Percentiles rank a stretch among this genome's conserved stretches.
phyloP scores from a whole-genome alignment of 2,113 vertebrate genomes.

The Tragelaphus buxtoni region DNA sequence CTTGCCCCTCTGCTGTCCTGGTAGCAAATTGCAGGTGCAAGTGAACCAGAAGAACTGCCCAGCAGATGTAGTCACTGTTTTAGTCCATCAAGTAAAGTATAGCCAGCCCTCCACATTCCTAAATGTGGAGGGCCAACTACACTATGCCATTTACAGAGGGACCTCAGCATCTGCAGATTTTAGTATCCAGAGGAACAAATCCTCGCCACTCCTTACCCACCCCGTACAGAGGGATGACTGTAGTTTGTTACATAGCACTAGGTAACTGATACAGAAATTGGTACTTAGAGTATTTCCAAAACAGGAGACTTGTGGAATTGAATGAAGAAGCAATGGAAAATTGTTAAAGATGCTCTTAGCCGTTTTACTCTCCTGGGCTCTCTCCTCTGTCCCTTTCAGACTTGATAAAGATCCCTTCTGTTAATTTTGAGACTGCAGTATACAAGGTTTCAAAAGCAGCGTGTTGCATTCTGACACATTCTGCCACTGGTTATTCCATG shows the following conservation, averaged over 20 bases:
- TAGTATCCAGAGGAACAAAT: not conserved
- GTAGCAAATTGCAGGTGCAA: not conserved
- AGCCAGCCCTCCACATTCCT: not conserved
- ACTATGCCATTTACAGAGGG: not conserved
- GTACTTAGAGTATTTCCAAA: not conserved
- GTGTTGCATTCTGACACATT: not conserved
- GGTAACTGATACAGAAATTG: not conserved
- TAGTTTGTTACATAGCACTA: not conserved
- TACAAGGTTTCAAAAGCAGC: not conserved
- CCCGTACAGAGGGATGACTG: not conserved
- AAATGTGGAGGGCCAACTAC: not conserved
- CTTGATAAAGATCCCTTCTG: not conserved
- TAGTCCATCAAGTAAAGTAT: not conserved
- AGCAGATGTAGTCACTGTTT: not conserved
- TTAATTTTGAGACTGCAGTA: not conserved
- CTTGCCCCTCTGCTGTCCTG: not conserved
- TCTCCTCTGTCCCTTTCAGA: not conserved
- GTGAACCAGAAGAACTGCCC: not conserved
- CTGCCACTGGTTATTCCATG: not conserved
- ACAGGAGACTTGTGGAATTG: not conserved
- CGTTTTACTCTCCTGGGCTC: not conserved
- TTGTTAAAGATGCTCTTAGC: not conserved
- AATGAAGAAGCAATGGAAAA: not conserved
- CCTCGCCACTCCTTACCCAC: accelerated
- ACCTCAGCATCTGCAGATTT: not conserved